A percentile compares a stretch with the other conserved stretches of the same genome.
Conservation (phyloP, 2,113 vertebrate genomes). For the Gasterosteus nipponicus region DNA sequence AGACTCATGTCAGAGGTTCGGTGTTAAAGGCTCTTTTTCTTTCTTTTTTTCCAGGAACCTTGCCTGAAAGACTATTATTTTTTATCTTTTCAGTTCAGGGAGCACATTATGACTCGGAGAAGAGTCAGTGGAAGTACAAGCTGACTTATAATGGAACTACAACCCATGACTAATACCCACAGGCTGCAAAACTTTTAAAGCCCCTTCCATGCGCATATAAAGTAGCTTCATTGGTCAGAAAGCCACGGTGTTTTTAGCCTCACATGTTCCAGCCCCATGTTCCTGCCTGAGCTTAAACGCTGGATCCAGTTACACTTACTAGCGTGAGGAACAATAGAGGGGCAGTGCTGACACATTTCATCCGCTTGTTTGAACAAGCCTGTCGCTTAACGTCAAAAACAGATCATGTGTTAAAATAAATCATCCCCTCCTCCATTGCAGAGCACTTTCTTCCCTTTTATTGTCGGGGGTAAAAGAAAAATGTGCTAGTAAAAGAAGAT, state of each 20-base stretch:
- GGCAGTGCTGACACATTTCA: slow-evolving; percentile 25
- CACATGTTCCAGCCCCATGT: slow-evolving; percentile 48
- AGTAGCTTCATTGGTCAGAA: slow-evolving; percentile 62
- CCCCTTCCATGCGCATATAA: slow-evolving; percentile 65
- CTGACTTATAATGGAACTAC: slow-evolving; percentile 81
- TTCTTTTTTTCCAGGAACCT: slow-evolving; percentile 45
- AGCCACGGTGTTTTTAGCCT: slow-evolving; percentile 37
- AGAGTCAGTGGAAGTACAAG: slow-evolving; percentile 80
- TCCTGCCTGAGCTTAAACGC: slow-evolving; percentile 45
- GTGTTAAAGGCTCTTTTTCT: slow-evolving; percentile 51
- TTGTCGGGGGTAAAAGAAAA: not conserved
- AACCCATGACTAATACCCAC: slow-evolving; percentile 80
- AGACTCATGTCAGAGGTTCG: slow-evolving; percentile 63
- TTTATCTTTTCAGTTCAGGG: slow-evolving; percentile 82
- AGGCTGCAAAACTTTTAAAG: slow-evolving; percentile 77
- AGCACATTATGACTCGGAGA: slow-evolving; percentile 78
- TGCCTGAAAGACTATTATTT: slow-evolving; percentile 79
- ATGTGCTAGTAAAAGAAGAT: too few species aligned
- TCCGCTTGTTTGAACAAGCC: slow-evolving; percentile 47
- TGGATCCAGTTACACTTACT: slow-evolving; percentile 47
- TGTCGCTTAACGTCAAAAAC: slow-evolving; percentile 37
- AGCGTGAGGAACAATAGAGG: slow-evolving; percentile 37
- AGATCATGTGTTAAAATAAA: slow-evolving; percentile 33
- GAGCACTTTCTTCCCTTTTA: not conserved
- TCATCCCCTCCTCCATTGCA: not conserved